phyloP scores from a whole-genome alignment of 2,888 invertebrate species.

The Caenorhabditis japonica region DNA sequence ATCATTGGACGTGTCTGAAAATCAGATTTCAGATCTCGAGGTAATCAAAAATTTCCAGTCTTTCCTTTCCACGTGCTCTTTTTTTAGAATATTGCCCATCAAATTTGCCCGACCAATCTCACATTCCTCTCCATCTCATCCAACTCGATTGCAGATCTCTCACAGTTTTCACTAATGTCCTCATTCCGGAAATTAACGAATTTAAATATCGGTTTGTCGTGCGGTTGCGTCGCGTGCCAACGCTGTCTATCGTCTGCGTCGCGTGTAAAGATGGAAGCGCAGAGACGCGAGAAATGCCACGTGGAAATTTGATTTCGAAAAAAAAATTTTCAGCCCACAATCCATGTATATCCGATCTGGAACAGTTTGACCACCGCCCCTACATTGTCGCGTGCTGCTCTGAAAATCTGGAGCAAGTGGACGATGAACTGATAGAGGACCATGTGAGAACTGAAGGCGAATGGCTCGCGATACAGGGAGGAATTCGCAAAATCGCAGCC shows the following conservation, averaged over 20 bases:
- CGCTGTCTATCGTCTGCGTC: too few species aligned
- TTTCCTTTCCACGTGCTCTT: too few species aligned
- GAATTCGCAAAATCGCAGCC: constrained; percentile 22
- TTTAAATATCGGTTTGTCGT: constrained; percentile 11
- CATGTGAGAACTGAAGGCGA: constrained; percentile 31
- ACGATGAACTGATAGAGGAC: constrained; percentile 25
- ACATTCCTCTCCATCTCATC: constrained; percentile 23
- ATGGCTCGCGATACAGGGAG: constrained; percentile 36
- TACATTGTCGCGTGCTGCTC: constrained; percentile 40
- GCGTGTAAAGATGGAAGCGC: not conserved
- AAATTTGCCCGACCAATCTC: constrained; percentile 6
- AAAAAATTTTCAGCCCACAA: constrained; percentile 18
- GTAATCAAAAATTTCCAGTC: constrained; percentile 16
- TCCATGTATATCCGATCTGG: constrained; percentile 14
- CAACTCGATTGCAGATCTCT: constrained; percentile 40
- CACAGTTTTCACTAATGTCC: constrained; percentile 24
- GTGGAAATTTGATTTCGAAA: too few species aligned
- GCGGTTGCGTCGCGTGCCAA: too few species aligned
- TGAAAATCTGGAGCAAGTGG: constrained; percentile 20
- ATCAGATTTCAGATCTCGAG: constrained; percentile 24
- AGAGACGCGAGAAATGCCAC: too few species aligned
- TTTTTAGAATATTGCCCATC: constrained; percentile 2
- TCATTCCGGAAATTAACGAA: constrained; percentile 14
- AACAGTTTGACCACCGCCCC: constrained; percentile 28
- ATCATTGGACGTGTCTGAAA: constrained; percentile 17